Conservation (phyloP, 2,113 vertebrate species). For the Eretmochelys imbricata region DNA sequence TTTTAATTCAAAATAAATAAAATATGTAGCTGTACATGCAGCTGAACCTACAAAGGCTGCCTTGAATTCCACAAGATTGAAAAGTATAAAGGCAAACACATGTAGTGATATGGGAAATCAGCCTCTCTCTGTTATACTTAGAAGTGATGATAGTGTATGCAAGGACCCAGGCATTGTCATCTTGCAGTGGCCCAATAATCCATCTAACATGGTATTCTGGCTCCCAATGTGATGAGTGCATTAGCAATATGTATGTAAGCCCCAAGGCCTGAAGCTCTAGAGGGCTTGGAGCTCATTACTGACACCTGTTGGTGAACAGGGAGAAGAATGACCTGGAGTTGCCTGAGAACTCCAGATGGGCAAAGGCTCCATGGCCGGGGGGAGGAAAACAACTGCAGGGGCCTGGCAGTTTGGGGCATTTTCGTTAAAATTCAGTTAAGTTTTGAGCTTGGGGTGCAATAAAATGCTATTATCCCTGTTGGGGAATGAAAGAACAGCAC, state of each 20-base stretch:
- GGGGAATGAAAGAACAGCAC: neutral
- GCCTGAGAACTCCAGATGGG: neutral
- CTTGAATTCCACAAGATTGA: neutral
- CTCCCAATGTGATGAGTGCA: neutral
- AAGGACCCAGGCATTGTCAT: neutral
- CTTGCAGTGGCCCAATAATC: neutral
- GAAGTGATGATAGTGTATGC: neutral
- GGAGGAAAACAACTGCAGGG: neutral
- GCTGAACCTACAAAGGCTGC: neutral
- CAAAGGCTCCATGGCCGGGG: neutral
- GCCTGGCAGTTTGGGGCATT: neutral
- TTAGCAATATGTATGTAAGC: neutral
- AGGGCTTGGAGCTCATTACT: neutral
- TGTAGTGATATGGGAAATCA: no score
- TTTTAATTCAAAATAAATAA: constrained; percentile 13
- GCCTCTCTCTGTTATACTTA: neutral
- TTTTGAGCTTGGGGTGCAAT: neutral
- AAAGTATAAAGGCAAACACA: neutral
- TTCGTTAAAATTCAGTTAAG: neutral
- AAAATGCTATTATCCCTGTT: neutral
- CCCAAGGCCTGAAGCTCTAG: neutral
- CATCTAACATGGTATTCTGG: neutral
- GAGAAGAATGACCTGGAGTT: neutral
- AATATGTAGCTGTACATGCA: neutral
- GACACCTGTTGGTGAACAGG: neutral